Evolutionary conservation across 2,888 invertebrate genomes (phyloP), one percentile per base, ranked within the genome.

Genomic region (Meiosimyza decipiens): DNA sequence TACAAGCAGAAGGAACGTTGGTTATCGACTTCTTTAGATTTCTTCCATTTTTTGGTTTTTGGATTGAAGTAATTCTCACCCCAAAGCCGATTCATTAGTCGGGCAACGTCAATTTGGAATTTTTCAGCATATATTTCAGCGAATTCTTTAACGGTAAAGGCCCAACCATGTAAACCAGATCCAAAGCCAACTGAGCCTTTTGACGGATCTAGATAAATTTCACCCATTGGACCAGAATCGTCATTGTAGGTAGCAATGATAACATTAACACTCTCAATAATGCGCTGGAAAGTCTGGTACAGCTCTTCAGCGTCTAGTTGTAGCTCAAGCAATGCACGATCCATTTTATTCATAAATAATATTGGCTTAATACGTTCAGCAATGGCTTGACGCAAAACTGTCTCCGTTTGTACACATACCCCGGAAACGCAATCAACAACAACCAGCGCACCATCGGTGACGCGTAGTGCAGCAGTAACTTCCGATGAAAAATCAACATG

Each of bases 291-390:
- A 83, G 96, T 98, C 89, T 99, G 99, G 89, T 96, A 99, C 72
- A 99, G 91, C 86, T 98, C 97, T 88, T 99, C 99, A 78, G 95
- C 92, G 76, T 96, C 98, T 82, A 99, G 89, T 87, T 99, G 98
- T 85, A 99, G 89, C 88, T 99, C 99, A 52, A 99, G 90, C 74
- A 99, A 91, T 80, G 99, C 99, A 82, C 99, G 95, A 90, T 99
- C 99, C 99, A 99, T 99, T 90, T 99, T 99, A 95, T 99, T 99
- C 99, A 99, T 99, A 94, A 99, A 99, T 82, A 99, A 91, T 80
- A 99, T 96, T 72, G 99, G 99, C 93, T 98, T 99, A 85, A 99
- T 99, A 86, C 99, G 94, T 90, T 99, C 99, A 77, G 98, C 97
- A 85, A 99, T 99, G 77, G 99, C 99, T 88, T 99, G 99, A 90